Evolutionary conservation across 1,140 invertebrate species (phyloP), one percentile per base, ranked within the genome.

Genomic region (Neoseiulus cucumeris): DNA sequence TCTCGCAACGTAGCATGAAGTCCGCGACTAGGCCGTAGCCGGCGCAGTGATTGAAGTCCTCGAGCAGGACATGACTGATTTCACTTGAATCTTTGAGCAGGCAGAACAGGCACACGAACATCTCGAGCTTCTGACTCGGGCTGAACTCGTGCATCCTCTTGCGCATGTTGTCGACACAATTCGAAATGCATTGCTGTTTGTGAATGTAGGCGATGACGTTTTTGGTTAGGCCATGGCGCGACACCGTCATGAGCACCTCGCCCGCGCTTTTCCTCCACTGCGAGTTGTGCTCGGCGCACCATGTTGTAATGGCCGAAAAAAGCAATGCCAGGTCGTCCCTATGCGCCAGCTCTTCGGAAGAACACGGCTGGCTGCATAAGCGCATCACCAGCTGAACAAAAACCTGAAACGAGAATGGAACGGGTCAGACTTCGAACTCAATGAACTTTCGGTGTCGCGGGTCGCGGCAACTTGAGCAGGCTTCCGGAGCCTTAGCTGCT

Each of bases 21-120:
- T 96, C 91, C 30, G 87, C 89, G 64, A 98, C 79, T 76, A 95
- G 95, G 55, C 85, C 80, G 78, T 97, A 98, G 69, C 94, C 94
- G 74, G 96, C 89, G 72, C 87, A 89, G 66, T 86, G 82, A 68
- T 87, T 82, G 78, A 98, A 98, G 77, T 98, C 94, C 75, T 98
- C 94, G 68, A 98, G 75, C 68, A 98, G 79, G 69, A 85, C 84
- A 76, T 93, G 89, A 67, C 91, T 93, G 64, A 94, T 86, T 76
- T 94, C 91, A 77, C 91, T 91, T n/a, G 92, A 97, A 75, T 97
- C 92, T 80, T 96, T 96, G 64, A 98, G 80, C 76, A 98, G 94
- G 79, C 92, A 96, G 78, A 98, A 95, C 33, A 97, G 85, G 14
- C 91, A 92, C 39, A 94, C 89, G 79, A 98, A 93, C 91, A 98